Base-by-base conservation (phyloP, 2,113 vertebrate genomes). In the Bambusicola thoracicus region DNA sequence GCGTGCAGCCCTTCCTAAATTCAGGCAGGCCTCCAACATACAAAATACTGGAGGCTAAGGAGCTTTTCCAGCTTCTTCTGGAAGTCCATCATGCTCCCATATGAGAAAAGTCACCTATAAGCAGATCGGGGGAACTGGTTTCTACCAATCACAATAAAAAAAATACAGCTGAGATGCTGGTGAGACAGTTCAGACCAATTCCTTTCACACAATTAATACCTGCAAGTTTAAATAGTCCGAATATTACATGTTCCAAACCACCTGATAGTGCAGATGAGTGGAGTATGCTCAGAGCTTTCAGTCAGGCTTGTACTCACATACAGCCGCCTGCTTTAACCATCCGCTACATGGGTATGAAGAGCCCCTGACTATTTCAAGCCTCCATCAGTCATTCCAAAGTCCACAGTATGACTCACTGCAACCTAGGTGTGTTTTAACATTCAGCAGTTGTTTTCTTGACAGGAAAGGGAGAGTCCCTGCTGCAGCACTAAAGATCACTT, bases 401-500 rank as follows among this genome's bases (percentile, higher is more conserved):
- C 91, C 91, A 93, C 81, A 85, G 32, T 6, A 77, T 91, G 91
- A 92, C 84, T 96, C 94, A 94, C 49, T 70, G 78, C 68, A 91
- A 32, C 68, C 58, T 56, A 92, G 91, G 82, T 92, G 85, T 89
- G 90, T 96, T 95, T 91, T 83, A 96, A 88, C 77, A 53, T 68
- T 95, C 83, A 93, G 66, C 6, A 7, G 79, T 88, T 91, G 89
- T 94, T 92, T 92, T 89, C 93, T 76, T 59, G 65, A 94, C 87
- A 91, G 91, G 89, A 96, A 96, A 94, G 81, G 85, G 82, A 95
- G 87, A 96, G 87, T 83, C 76, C 51, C 61, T 36, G 46, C 55
- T 74, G 24, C 38, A 83, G 78, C 48, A 51, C 44, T 44, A 91
- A 93, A 82, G 41, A 91, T 76, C 75, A 62, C 53, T 96, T 94